Evolutionary conservation across 2,888 invertebrate species (phyloP).

Genomic region (Hyposoter dolosus): DNA sequence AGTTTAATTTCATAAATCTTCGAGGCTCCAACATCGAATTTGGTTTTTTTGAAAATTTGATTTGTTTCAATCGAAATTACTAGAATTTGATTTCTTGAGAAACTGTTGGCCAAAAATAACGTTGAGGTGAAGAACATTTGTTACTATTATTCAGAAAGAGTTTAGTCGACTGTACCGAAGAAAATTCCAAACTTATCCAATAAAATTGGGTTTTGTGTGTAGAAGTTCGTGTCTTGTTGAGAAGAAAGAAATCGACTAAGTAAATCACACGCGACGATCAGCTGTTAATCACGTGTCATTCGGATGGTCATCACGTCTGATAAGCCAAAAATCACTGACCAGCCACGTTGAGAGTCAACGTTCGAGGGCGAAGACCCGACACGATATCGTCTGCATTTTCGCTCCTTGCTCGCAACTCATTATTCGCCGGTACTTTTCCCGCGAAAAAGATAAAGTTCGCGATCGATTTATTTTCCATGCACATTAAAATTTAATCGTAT

Average conservation of each 20-base stretch:
- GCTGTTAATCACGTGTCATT: constrained; percentile 41
- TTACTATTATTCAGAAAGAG: no score
- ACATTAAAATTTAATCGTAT: background rate
- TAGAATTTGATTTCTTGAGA: no score
- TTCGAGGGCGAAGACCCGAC: constrained; percentile 37
- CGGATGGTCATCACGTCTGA: constrained; percentile 33
- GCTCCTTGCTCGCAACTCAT: background rate
- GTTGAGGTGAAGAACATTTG: no score
- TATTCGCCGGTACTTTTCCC: constrained; percentile 1
- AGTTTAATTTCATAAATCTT: no score
- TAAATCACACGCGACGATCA: constrained; percentile 50
- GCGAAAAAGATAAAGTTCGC: background rate
- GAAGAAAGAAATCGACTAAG: background rate
- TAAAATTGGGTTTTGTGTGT: background rate
- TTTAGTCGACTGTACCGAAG: no score
- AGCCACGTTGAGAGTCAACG: constrained; percentile 49
- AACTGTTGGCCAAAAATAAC: no score
- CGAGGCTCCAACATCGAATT: no score
- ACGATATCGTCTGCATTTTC: constrained; percentile 22
- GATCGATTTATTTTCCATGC: constrained; percentile 2
- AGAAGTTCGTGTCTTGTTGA: background rate
- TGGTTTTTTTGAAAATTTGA: no score
- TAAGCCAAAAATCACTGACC: constrained; percentile 56
- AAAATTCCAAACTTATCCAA: no score
- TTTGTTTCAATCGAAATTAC: no score